Evolutionary conservation across 2,113 vertebrate species (phyloP), one percentile per base, ranked within the genome.

Genomic region (human (Homo sapiens)): DNA sequence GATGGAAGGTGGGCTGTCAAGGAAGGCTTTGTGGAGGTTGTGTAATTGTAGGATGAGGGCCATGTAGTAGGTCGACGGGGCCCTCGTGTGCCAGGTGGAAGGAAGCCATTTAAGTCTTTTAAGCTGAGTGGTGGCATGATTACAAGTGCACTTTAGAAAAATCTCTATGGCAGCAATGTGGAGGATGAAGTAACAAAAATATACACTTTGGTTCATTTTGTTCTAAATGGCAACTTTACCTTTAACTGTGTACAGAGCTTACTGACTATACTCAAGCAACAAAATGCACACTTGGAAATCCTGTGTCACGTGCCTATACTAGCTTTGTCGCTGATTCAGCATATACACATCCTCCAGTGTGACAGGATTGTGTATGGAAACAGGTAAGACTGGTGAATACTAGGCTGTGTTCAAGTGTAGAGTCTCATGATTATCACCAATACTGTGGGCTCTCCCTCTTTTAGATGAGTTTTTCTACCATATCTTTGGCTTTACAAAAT

Each of bases 401-500:
- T 20, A 57, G n/a, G 35, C 23, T 83, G 2, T 50, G 30, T 76
- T 88, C 48, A 72, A 81, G 88, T 64, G 17, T 12, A 10, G 8
- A 82, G 0, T 48, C 9, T 89, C 18, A 50, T 16, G 48, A 45
- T 55, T 52, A 43, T 50, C 59, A 90, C 2, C 38, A 93, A 57
- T 64, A 38, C 50, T 76, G 0, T 8, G 59, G 73, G 23, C 23
- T 48, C 1, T 50, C 4, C 13, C 14, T 70, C 5, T 66, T 66
- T 61, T 40, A 32, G 61, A 18, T 81, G 57, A 45, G 5, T 14
- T 87, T 79, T 87, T 73, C 27, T 25, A 80, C 12, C 40, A 32
- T 82, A 45, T 76, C 9, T 82, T 90, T 87, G 87, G 32, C 57
- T 94, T 96, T 90, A 66, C 61, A 93, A 80, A 92, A 55, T 83